Evolutionary conservation across 2,888 invertebrate genomes (phyloP).

Genomic region (Lordiphosa fenestrarum): DNA sequence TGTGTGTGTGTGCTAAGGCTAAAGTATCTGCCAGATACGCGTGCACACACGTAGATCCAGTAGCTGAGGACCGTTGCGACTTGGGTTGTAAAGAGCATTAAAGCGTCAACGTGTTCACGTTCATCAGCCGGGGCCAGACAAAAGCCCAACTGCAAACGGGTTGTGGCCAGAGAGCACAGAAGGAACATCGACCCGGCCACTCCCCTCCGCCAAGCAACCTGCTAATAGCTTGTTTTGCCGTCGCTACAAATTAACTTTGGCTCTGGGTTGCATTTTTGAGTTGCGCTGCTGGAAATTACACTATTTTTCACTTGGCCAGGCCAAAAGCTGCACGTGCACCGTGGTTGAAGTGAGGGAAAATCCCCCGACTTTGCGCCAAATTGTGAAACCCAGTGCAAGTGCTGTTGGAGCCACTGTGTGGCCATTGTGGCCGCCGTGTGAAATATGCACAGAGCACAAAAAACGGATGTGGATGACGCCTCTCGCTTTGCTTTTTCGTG

Average conservation of each 20-base stretch:
- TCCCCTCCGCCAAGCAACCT: slow-evolving; percentile 41
- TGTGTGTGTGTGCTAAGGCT: slow-evolving; percentile 22
- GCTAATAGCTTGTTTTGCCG: slow-evolving; percentile 73
- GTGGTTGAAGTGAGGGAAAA: slow-evolving; percentile 9
- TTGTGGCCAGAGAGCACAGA: slow-evolving; percentile 41
- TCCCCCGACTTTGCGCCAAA: not conserved
- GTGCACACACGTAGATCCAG: slow-evolving; percentile 37
- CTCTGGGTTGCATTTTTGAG: slow-evolving; percentile 64
- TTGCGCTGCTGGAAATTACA: slow-evolving; percentile 57
- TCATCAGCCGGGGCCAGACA: slow-evolving; percentile 36
- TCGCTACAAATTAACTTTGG: slow-evolving; percentile 73
- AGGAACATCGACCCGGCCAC: slow-evolving; percentile 23
- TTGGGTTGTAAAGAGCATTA: slow-evolving; percentile 33
- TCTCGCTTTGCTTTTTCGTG: slow-evolving; percentile 54
- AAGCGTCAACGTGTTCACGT: slow-evolving; percentile 51
- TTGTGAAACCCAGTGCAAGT: not conserved
- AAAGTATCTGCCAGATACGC: slow-evolving; percentile 67
- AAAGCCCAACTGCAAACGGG: slow-evolving; percentile 35
- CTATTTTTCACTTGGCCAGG: slow-evolving; percentile 67
- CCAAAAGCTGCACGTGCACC: slow-evolving; percentile 22
- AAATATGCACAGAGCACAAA: slow-evolving; percentile 64
- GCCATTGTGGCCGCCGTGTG: slow-evolving; percentile 48
- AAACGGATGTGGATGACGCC: slow-evolving; percentile 66
- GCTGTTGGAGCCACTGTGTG: slow-evolving; percentile 15
- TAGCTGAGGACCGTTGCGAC: slow-evolving; percentile 20